Evolutionary conservation across 2,113 vertebrate genomes (phyloP), one percentile per base, ranked within the genome.

Genomic region (Cynocephalus volans): DNA sequence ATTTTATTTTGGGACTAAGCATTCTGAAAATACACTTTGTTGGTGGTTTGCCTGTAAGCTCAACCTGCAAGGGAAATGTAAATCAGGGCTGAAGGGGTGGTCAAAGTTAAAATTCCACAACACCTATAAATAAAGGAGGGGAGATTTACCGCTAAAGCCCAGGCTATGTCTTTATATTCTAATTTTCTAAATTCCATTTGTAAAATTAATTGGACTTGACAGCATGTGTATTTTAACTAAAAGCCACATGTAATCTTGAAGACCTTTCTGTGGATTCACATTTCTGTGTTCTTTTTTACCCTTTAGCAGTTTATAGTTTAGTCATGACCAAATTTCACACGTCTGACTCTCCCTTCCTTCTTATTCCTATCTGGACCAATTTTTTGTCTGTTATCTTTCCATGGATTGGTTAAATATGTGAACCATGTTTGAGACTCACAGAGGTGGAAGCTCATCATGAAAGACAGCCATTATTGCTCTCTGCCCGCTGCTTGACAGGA

Each of bases 161-260:
- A 45, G 31, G 8, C 65, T 10, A 80, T 18, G 24, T 48, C 76
- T 76, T 88, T 54, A 8, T 73, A 76, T 24, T 88, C 56, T 87
- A 45, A 21, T 90, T 94, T 81, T 73, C 83, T 97, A 36, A 83
- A 69, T 86, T 58, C 36, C 64, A 41, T 96, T 89, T 73, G 52
- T 79, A 92, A 95, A 93, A 79, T 69, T 67, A 84, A 77, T 82
- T 81, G 31, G 13, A 88, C 56, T 23, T 62, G 64, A 52, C 54
- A 41, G 67, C 48, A 33, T 64, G 12, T 86, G 3, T 41, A 33
- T 80, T 97, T 94, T 73, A n/a, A 75, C 58, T 67, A 76, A 75
- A 58, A 81, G 13, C 10, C 21, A 18, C 62, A 17, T 65, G 62
- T 31, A 64, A 23, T 52, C 28, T 67, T 79, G 13, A 79, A 97